Conservation (phyloP, 2,797 vertebrate species). For the Meda fulgida region DNA sequence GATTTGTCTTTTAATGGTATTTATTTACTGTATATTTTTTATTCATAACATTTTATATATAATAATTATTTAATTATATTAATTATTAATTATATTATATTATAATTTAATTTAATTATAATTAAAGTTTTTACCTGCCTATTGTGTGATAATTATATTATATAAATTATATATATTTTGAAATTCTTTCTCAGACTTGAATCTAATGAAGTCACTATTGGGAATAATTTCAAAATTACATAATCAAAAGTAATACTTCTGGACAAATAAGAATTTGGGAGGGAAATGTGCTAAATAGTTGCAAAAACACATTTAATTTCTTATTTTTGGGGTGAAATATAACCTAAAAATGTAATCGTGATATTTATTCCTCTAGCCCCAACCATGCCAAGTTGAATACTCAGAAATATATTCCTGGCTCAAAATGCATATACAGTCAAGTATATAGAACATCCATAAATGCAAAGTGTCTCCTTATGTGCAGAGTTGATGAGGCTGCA, state of each 20-base stretch:
- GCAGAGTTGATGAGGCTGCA: slow-evolving; percentile 32
- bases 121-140: not conserved
- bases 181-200: not conserved
- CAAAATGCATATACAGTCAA: not conserved
- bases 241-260: not conserved
- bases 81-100: too few relatives aligned
- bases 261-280: not conserved
- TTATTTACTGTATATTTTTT: not conserved
- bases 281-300: not conserved
- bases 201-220: slow-evolving; percentile 11
- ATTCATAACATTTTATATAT: not conserved
- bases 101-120: too few relatives aligned
- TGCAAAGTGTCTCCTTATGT: slow-evolving; percentile 6
- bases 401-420: not conserved
- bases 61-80: not conserved
- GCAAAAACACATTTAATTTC: not conserved
- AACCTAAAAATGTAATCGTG: not conserved
- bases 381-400: not conserved
- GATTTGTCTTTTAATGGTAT: not conserved
- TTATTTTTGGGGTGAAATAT: not conserved
- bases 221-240: not conserved
- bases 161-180: not conserved
- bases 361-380: not conserved
- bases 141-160: too few relatives aligned
- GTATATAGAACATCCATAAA: slow-evolving; percentile 13